phyloP scores from a whole-genome alignment of 2,888 invertebrate genomes.

The Apotomis turbidana region DNA sequence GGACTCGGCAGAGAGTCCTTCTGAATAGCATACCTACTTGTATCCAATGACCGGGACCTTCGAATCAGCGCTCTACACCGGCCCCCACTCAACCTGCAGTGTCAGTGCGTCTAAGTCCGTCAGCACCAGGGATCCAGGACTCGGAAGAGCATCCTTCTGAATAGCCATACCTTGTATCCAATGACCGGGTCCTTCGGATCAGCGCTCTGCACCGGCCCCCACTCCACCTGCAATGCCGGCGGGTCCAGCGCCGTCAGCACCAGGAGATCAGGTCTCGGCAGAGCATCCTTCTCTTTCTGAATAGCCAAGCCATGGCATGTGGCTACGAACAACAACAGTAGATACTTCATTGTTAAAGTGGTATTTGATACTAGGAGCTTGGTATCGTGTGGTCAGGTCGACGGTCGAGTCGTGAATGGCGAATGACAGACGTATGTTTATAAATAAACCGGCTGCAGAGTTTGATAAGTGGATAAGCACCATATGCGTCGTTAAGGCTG shows the following conservation, averaged over 20 bases:
- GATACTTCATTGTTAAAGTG: constrained; percentile 14
- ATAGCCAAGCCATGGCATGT: constrained; percentile 13
- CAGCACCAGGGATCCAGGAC: constrained; percentile 26
- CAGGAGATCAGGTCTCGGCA: constrained; percentile 35
- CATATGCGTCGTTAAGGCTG: constrained; percentile 1
- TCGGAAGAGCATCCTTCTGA: constrained; percentile 10
- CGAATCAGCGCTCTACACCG: constrained; percentile 31
- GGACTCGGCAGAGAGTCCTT: too few species aligned
- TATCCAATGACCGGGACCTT: constrained; percentile 45
- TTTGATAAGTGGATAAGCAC: constrained; percentile 19
- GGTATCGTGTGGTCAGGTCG: background rate
- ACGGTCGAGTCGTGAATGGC: background rate
- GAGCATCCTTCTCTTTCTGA: background rate
- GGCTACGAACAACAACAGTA: background rate
- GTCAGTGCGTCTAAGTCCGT: constrained; percentile 37
- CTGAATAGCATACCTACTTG: constrained; percentile 42
- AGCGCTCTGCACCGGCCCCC: constrained; percentile 41
- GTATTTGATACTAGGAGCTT: background rate
- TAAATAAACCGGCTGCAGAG: constrained; percentile 8
- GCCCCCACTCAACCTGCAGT: constrained; percentile 43
- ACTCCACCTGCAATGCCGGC: constrained; percentile 38
- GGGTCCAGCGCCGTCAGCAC: constrained; percentile 40
- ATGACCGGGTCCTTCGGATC: constrained; percentile 40
- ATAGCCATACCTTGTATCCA: constrained; percentile 47
- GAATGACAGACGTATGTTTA: constrained; percentile 7